Conservation (phyloP, 1,140 invertebrate genomes). For the Anthonomus grandis region DNA sequence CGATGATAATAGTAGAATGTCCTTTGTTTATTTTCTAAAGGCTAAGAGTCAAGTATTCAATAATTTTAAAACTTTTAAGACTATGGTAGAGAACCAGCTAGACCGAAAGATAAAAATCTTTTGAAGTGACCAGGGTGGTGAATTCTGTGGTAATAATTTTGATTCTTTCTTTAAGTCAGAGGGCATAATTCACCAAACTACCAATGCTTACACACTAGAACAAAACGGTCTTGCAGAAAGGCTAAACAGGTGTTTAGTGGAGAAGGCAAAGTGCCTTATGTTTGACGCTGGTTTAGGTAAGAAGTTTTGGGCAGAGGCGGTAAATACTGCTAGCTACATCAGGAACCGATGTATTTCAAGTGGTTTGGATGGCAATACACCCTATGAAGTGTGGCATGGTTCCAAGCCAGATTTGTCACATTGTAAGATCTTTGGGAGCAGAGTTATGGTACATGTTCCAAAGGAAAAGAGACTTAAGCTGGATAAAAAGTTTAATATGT, state of each 20-base stretch:
- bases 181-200: conserved; percentile 18
- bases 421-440: conserved; percentile 36
- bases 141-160: conserved; percentile 13
- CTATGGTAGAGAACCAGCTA: conserved; percentile 16
- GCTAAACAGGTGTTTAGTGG: conserved; percentile 28
- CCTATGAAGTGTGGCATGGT: conserved; percentile 33
- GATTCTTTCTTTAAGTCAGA: conserved; percentile 12
- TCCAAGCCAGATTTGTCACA: conserved; percentile 38
- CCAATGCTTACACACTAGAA: conserved; percentile 11
- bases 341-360: conserved; percentile 10
- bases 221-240: conserved; percentile 10
- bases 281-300: conserved; percentile 36
- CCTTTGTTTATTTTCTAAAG: conserved; percentile 23
- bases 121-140: conserved; percentile 14
- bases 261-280: conserved; percentile 44
- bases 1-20: conserved; percentile 18
- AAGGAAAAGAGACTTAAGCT: conserved; percentile 36
- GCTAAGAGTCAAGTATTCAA: conserved; percentile 11
- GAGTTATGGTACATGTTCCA: conserved; percentile 41
- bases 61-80: conserved; percentile 22
- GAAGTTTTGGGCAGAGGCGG: conserved; percentile 48
- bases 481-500: no score
- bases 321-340: conserved; percentile 38
- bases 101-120: conserved; percentile 13
- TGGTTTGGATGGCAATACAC: no score